Percentiles rank a stretch among this genome's conserved stretches.
Evolutionary conservation across 2,797 vertebrate genomes (phyloP).

Genomic region (Tiaroga cobitis): DNA sequence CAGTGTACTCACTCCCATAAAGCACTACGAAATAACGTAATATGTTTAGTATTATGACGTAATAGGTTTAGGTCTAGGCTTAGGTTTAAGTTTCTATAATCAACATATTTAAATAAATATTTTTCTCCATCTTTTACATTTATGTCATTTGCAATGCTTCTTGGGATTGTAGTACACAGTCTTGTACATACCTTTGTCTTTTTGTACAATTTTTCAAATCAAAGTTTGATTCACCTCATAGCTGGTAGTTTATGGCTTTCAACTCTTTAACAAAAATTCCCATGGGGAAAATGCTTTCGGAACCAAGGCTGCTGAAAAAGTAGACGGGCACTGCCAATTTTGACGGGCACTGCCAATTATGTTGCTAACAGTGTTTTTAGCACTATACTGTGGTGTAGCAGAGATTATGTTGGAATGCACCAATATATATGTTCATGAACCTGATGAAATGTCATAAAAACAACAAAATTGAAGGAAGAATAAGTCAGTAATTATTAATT

Average conservation of each 20-base stretch:
- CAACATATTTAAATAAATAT: background rate
- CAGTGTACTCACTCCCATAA: background rate
- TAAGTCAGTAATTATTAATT: no score
- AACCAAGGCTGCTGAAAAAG: background rate
- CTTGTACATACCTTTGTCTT: background rate
- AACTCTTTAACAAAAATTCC: background rate
- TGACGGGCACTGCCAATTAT: background rate
- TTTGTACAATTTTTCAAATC: background rate
- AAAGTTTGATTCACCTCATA: background rate
- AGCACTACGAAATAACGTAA: background rate
- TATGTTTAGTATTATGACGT: background rate
- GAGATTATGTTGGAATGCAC: no score
- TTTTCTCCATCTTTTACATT: background rate
- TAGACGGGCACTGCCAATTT: background rate
- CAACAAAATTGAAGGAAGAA: no score
- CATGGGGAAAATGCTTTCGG: background rate
- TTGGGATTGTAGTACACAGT: background rate
- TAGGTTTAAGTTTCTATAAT: background rate
- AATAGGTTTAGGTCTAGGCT: background rate
- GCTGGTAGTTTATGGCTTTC: background rate
- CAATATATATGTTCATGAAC: no score
- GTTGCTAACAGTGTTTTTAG: no score
- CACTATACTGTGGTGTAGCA: no score
- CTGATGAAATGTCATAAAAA: no score
- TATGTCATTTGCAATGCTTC: background rate